Evolutionary conservation across 1,140 invertebrate species (phyloP).

Genomic region (Bombus waltoni): DNA sequence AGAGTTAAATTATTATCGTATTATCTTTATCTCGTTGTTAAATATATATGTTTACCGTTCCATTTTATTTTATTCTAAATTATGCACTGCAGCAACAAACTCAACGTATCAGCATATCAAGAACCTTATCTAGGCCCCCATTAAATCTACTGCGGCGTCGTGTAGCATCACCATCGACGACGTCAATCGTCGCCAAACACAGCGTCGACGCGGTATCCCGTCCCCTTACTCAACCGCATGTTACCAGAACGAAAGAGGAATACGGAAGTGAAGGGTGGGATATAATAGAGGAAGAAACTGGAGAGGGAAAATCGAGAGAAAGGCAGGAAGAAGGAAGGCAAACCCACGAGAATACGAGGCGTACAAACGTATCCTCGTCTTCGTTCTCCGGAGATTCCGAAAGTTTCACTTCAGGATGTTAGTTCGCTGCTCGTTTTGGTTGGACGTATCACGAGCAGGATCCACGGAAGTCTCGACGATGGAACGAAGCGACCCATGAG

Average conservation of each 20-base stretch:
- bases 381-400: conserved; percentile 68
- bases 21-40: too few relatives aligned
- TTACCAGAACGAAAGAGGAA: conserved; percentile 7
- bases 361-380: conserved; percentile 67
- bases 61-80: too few relatives aligned
- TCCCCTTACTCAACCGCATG: conserved; percentile 31
- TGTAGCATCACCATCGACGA: conserved; percentile 33
- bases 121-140: conserved; percentile 71
- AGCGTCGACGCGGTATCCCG: not conserved
- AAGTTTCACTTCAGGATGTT: conserved; percentile 71
- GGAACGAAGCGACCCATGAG: not conserved
- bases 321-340: conserved; percentile 13
- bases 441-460: conserved; percentile 11
- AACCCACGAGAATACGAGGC: conserved; percentile 66
- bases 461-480: not conserved
- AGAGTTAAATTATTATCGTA: too few relatives aligned
- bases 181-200: conserved; percentile 22
- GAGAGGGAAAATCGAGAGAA: not conserved
- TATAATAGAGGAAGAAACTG: not conserved
- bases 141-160: not conserved
- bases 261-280: not conserved
- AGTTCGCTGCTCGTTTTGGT: conserved; percentile 46
- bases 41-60: too few relatives aligned
- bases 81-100: not conserved
- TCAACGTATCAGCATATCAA: conserved; percentile 67